Conservation (phyloP, 2,797 vertebrate genomes). For the Echeneis naucrates region DNA sequence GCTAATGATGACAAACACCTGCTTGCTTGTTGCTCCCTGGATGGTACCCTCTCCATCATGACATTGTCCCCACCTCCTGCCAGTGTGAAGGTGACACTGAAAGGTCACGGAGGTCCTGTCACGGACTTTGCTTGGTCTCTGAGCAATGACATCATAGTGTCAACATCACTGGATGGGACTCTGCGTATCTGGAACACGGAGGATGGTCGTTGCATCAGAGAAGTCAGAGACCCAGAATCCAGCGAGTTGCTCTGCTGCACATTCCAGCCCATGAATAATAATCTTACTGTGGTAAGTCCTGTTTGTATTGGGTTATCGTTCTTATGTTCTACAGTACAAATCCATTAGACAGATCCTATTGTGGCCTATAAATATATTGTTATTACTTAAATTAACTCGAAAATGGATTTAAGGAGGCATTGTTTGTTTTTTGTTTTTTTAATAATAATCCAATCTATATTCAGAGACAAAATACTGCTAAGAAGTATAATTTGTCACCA, state of each 20-base stretch:
- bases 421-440: no score
- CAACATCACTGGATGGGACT: constrained; percentile 92
- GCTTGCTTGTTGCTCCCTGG: constrained; percentile 94
- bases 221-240: constrained; percentile 91
- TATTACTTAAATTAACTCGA: no score
- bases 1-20: constrained; percentile 96
- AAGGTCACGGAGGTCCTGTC: constrained; percentile 90
- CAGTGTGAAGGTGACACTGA: constrained; percentile 89
- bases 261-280: constrained; percentile 97
- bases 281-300: constrained; percentile 93
- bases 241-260: constrained; percentile 94
- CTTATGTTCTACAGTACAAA: no score
- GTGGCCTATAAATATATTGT: no score
- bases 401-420: no score
- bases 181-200: constrained; percentile 95
- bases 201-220: constrained; percentile 94
- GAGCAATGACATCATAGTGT: constrained; percentile 95
- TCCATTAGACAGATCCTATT: no score
- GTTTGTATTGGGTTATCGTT: not conserved
- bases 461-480: not conserved
- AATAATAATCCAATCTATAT: not conserved
- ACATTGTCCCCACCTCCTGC: constrained; percentile 91
- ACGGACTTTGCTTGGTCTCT: constrained; percentile 97
- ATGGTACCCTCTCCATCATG: constrained; percentile 93
- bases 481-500: not conserved